phyloP scores from a whole-genome alignment of 1,140 invertebrate species.

The Apocrypta bakeri region DNA sequence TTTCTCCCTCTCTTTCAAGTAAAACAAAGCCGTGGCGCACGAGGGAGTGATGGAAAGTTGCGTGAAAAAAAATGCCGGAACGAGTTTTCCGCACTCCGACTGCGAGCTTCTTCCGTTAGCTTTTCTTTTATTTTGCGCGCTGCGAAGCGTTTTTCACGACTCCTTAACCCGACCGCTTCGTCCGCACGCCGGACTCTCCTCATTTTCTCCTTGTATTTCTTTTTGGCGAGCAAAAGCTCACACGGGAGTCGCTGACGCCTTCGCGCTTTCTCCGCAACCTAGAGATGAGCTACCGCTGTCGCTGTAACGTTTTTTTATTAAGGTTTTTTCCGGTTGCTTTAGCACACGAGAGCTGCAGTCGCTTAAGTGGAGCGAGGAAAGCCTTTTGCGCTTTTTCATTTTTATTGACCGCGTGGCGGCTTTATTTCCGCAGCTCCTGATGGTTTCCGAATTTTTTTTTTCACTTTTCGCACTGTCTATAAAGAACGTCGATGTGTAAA shows the following conservation, averaged over 20 bases:
- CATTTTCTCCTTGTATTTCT: slow-evolving; percentile 41
- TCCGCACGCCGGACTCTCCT: slow-evolving; percentile 10
- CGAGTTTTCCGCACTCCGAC: slow-evolving; percentile 1
- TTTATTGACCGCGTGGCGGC: neutral
- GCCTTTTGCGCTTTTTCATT: neutral
- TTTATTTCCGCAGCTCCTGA: neutral
- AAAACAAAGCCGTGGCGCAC: slow-evolving; percentile 1
- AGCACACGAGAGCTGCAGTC: neutral
- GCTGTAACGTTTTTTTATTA: slow-evolving; percentile 1
- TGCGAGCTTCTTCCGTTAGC: slow-evolving; percentile 1
- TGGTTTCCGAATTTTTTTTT: neutral
- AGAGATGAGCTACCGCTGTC: neutral
- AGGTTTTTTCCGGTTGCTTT: slow-evolving; percentile 40
- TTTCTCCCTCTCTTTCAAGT: no score
- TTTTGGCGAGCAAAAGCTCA: neutral
- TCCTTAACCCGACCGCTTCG: slow-evolving; percentile 14
- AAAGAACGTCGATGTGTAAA: neutral
- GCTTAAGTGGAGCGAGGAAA: neutral
- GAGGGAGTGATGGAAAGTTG: slow-evolving; percentile 11
- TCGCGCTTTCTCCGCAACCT: slow-evolving; percentile 28
- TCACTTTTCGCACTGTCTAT: neutral
- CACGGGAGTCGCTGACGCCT: no score
- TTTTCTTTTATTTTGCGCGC: slow-evolving; percentile 21
- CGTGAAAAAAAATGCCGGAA: slow-evolving; percentile 15
- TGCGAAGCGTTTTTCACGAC: slow-evolving; percentile 31